Conservation (phyloP, 2,888 invertebrate genomes). For the Netelia inedita region DNA sequence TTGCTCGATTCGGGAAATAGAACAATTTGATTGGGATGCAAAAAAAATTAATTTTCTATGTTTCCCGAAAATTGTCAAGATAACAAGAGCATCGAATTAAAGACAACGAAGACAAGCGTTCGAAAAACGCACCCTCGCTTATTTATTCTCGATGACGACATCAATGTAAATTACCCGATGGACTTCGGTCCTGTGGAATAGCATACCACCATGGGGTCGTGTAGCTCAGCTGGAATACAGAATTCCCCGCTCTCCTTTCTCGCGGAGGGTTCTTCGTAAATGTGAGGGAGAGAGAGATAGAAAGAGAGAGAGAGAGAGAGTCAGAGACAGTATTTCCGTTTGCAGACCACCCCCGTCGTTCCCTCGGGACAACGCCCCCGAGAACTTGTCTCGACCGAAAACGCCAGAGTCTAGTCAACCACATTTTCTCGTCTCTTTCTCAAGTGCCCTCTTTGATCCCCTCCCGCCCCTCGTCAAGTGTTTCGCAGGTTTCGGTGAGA, state of each 20-base stretch:
- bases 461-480: slow-evolving; percentile 23
- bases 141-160: slow-evolving; percentile 44
- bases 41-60: too few species aligned
- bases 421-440: slow-evolving; percentile 54
- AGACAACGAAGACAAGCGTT: too few species aligned
- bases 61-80: too few species aligned
- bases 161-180: slow-evolving; percentile 23
- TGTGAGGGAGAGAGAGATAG: too few species aligned
- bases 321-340: slow-evolving; percentile 12
- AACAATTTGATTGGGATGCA: too few species aligned
- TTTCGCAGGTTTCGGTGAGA: slow-evolving; percentile 58
- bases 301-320: too few species aligned
- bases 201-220: background rate
- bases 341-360: slow-evolving; percentile 15
- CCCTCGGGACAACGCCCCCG: slow-evolving; percentile 45
- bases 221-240: too few species aligned
- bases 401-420: slow-evolving; percentile 39
- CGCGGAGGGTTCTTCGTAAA: slow-evolving; percentile 3
- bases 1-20: too few species aligned
- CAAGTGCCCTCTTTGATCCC: background rate
- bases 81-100: too few species aligned
- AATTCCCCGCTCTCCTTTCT: background rate
- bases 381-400: slow-evolving; percentile 29
- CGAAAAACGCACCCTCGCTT: background rate
- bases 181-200: slow-evolving; percentile 4